Percentiles rank a stretch among this genome's conserved stretches.
phyloP scores from a whole-genome alignment of 2,797 vertebrate genomes.

The Myotis pilosus region DNA sequence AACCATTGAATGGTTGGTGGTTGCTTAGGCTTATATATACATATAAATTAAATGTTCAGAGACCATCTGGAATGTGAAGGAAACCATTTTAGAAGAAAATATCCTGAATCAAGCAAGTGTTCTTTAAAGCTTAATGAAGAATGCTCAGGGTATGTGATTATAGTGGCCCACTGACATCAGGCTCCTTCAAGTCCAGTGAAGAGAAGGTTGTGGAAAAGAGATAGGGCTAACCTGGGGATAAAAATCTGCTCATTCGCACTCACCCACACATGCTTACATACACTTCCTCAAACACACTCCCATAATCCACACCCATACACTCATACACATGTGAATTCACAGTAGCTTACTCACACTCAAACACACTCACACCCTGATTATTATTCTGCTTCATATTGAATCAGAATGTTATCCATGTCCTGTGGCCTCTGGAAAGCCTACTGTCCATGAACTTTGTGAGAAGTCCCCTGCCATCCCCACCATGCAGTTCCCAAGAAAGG shows the following conservation, averaged over 20 bases:
- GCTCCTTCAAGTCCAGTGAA: background rate
- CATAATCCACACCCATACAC: background rate
- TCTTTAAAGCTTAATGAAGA: background rate
- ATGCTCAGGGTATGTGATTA: background rate
- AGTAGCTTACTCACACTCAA: background rate
- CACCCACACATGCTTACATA: background rate
- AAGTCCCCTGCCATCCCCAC: too few species aligned
- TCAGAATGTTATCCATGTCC: too few species aligned
- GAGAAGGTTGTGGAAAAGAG: too few species aligned
- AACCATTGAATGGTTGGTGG: too few species aligned
- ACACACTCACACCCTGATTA: background rate
- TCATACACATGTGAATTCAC: background rate
- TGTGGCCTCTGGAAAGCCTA: too few species aligned
- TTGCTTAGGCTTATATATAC: too few species aligned
- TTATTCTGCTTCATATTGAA: too few species aligned
- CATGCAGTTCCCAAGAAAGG: background rate
- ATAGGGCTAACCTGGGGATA: too few species aligned
- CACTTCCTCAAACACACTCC: background rate
- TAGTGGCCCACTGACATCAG: accelerated
- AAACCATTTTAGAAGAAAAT: background rate
- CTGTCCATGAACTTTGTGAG: too few species aligned
- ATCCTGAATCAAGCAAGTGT: background rate
- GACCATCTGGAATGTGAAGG: background rate
- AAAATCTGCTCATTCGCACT: background rate
- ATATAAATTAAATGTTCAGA: background rate